Evolutionary conservation across 2,797 vertebrate genomes (phyloP).

Genomic region (Falco columbarius): DNA sequence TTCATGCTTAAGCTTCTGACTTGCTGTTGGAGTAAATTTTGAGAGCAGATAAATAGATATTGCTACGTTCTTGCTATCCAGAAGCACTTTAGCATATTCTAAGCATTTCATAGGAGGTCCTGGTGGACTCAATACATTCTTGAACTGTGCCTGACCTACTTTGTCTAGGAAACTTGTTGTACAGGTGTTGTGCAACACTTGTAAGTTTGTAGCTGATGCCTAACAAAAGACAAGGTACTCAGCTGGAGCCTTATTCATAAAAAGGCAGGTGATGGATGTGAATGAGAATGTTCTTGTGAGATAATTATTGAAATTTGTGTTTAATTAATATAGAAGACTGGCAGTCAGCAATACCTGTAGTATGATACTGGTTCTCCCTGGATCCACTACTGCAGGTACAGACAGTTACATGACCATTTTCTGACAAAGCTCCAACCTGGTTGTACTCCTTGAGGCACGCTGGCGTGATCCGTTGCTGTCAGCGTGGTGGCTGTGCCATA

Average conservation of each 20-base stretch:
- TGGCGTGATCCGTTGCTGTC: background rate
- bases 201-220: background rate
- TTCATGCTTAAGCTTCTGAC: background rate
- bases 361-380: background rate
- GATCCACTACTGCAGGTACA: background rate
- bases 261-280: background rate
- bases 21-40: background rate
- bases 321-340: background rate
- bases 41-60: background rate
- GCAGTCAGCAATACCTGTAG: rapidly evolving
- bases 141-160: constrained; percentile 20
- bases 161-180: background rate
- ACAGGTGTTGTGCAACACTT: background rate
- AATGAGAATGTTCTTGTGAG: background rate
- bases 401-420: no score
- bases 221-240: background rate
- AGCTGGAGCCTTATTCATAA: background rate
- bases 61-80: background rate
- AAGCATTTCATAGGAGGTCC: background rate
- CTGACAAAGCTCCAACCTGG: background rate
- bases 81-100: rapidly evolving
- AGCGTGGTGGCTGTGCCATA: background rate
- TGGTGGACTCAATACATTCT: background rate
- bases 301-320: background rate
- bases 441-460: rapidly evolving